Evolutionary conservation across 2,888 invertebrate genomes (phyloP).

Genomic region (Cremastobaeus sp.): DNA sequence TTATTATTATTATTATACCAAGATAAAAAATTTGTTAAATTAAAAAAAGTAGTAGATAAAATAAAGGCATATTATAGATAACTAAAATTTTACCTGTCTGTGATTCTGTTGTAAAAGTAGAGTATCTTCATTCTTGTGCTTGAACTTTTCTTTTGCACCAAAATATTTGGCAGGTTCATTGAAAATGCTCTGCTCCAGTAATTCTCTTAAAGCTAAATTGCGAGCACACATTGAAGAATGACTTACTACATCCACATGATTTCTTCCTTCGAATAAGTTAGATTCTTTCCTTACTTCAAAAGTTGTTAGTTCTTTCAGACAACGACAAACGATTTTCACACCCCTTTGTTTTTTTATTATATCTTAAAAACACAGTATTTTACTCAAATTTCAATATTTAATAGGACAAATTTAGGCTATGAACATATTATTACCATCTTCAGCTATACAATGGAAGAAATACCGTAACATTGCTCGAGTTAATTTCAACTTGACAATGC

Average conservation of each 20-base stretch:
- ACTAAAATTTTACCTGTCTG: slow-evolving; percentile 81
- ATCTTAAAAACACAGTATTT: slow-evolving; percentile 78
- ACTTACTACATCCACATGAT: slow-evolving; percentile 76
- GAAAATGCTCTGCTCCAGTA: slow-evolving; percentile 86
- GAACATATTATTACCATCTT: slow-evolving; percentile 80
- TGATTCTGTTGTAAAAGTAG: slow-evolving; percentile 86
- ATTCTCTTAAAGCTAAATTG: slow-evolving; percentile 85
- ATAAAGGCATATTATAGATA: neutral
- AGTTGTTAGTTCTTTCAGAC: slow-evolving; percentile 80
- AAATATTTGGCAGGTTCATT: slow-evolving; percentile 84
- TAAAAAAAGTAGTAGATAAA: neutral
- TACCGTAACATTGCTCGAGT: slow-evolving; percentile 86
- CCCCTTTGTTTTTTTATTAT: slow-evolving; percentile 82
- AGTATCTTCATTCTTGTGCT: slow-evolving; percentile 78
- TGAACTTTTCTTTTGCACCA: slow-evolving; percentile 82
- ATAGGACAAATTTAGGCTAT: neutral
- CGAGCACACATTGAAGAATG: slow-evolving; percentile 84
- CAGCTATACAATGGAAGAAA: slow-evolving; percentile 86
- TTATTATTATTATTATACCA: no score
- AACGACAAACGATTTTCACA: slow-evolving; percentile 82
- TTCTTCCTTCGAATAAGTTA: slow-evolving; percentile 26
- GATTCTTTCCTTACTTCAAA: slow-evolving; percentile 40
- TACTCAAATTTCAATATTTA: neutral
- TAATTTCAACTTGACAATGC: slow-evolving; percentile 81
- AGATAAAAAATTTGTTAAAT: neutral